These are phyloP conservation scores for Crotalus horridus DNA, from an alignment of 2,113 vertebrate genomes.

Conservation along the genomic window DNA sequence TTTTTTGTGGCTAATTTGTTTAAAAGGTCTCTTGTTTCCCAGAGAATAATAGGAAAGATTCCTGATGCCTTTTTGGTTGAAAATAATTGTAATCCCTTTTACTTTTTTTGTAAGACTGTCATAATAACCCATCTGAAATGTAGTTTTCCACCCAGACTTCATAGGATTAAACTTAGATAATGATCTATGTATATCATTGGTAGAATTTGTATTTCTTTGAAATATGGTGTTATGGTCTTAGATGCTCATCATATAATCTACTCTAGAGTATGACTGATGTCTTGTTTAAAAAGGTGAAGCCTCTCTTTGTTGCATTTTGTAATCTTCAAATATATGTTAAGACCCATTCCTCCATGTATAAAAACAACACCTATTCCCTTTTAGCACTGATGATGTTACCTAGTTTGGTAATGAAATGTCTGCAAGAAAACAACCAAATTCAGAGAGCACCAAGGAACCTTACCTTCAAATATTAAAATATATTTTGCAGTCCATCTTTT, in stretches of 20 bases:
- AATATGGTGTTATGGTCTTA: background rate
- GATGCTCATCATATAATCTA: background rate
- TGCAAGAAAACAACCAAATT: background rate
- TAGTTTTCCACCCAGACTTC: background rate
- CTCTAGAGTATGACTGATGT: background rate
- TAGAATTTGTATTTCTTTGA: background rate
- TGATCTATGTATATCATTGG: background rate
- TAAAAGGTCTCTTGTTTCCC: background rate
- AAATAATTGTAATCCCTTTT: background rate
- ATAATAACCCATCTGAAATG: background rate
- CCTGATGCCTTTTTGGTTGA: background rate
- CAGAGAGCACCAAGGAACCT: background rate
- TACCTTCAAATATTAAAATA: background rate
- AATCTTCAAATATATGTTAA: background rate
- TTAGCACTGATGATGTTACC: background rate
- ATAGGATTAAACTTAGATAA: background rate
- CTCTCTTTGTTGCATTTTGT: background rate
- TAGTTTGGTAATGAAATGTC: background rate
- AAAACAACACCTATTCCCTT: background rate
- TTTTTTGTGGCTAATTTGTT: background rate
- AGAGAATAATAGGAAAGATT: background rate
- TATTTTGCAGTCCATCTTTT: background rate
- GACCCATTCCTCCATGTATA: background rate
- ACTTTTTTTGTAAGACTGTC: background rate
- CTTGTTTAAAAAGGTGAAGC: background rate